These are phyloP conservation scores for Anabacerthia variegaticeps DNA, from an alignment of 2,797 vertebrate species.

Conservation along the genomic window DNA sequence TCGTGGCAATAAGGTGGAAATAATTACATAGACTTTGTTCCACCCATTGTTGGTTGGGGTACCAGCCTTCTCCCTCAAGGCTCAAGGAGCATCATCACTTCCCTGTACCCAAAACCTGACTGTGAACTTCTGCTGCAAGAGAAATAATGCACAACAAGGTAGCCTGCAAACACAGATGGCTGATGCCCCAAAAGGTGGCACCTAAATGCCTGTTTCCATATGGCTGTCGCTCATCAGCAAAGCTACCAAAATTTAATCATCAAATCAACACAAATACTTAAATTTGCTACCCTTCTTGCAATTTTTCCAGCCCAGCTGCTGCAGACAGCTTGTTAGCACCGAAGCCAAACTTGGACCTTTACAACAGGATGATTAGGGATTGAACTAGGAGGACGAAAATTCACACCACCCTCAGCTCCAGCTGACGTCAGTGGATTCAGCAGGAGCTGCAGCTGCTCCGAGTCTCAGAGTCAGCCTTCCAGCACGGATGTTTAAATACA, in stretches of 20 bases:
- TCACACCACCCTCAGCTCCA: neutral
- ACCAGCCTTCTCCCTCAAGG: neutral
- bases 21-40: neutral
- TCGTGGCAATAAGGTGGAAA: neutral
- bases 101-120: neutral
- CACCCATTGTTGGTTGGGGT: neutral
- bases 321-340: neutral
- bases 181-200: neutral
- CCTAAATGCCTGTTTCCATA: neutral
- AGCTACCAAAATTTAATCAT: neutral
- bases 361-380: neutral
- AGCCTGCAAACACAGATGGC: neutral
- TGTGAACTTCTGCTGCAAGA: neutral
- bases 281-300: neutral
- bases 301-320: neutral
- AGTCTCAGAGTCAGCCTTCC: neutral
- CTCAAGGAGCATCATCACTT: neutral
- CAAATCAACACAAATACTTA: neutral
- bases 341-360: neutral
- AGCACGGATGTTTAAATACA: neutral
- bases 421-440: neutral
- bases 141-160: neutral
- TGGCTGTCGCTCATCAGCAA: neutral
- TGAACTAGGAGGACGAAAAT: neutral
- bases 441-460: conserved; percentile 6